A percentile compares a stretch with the other conserved stretches of the same genome.
These are phyloP conservation scores for Noctilio leporinus DNA, from an alignment of 2,113 vertebrate species.

Conservation along the genomic window DNA sequence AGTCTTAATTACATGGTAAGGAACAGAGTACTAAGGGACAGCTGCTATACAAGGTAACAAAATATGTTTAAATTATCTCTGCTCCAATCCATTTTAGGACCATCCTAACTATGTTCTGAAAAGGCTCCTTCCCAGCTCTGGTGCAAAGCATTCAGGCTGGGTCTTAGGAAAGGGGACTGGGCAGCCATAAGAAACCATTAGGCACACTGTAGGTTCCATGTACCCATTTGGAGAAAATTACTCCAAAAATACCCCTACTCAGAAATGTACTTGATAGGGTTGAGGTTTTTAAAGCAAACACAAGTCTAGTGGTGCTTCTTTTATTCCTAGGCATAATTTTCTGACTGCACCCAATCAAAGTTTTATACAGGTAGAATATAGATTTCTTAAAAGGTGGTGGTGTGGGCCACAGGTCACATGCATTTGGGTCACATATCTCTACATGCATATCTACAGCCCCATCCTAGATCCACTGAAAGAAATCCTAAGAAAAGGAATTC, in stretches of 20 bases:
- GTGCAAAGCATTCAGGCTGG: neutral
- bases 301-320: neutral
- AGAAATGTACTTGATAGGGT: neutral
- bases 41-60: fast-evolving
- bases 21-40: neutral
- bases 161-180: neutral
- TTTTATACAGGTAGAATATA: neutral
- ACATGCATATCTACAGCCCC: fast-evolving
- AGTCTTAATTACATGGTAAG: neutral
- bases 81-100: fast-evolving
- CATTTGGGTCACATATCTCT: neutral
- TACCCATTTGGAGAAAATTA: too few species aligned
- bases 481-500: neutral
- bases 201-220: neutral
- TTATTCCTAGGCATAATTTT: neutral
- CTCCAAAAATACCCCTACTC: neutral
- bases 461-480: neutral
- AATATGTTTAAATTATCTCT: fast-evolving
- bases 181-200: neutral
- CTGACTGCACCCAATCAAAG: neutral
- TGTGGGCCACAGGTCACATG: neutral
- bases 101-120: neutral
- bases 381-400: neutral
- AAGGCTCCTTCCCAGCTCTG: neutral
- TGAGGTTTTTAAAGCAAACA: neutral